phyloP scores from a whole-genome alignment of 1,140 invertebrate genomes.

The Daktulosphaira vitifoliae region DNA sequence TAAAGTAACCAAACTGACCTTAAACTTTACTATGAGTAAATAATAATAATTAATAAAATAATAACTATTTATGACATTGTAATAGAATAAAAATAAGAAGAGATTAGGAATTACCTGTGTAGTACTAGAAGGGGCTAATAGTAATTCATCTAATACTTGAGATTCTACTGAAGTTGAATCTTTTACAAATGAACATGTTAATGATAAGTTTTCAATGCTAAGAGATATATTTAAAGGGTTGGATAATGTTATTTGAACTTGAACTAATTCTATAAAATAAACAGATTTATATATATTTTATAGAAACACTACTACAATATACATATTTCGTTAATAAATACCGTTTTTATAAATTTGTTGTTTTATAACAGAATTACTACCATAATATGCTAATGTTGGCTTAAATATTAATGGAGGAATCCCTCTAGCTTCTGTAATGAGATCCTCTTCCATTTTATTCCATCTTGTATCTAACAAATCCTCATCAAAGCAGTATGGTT shows the following conservation, averaged over 20 bases:
- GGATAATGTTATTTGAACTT: slow-evolving; percentile 32
- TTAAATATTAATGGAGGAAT: slow-evolving; percentile 66
- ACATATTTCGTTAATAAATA: slow-evolving; percentile 37
- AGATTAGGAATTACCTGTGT: slow-evolving; percentile 27
- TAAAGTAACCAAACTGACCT: too few species aligned
- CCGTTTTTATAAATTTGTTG: slow-evolving; percentile 59
- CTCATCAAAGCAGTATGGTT: slow-evolving; percentile 32
- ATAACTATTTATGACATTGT: too few species aligned
- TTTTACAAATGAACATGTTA: slow-evolving; percentile 13
- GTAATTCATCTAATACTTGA: slow-evolving; percentile 10
- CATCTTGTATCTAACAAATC: slow-evolving; percentile 45
- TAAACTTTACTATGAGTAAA: too few species aligned
- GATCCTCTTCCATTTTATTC: slow-evolving; percentile 64
- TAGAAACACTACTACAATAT: too few species aligned
- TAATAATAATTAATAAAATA: too few species aligned
- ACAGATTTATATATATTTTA: too few species aligned
- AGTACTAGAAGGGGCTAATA: slow-evolving; percentile 26
- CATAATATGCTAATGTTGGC: slow-evolving; percentile 62
- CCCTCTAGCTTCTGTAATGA: slow-evolving; percentile 60
- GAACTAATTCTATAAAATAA: slow-evolving; percentile 16
- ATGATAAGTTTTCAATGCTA: slow-evolving; percentile 29
- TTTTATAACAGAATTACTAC: slow-evolving; percentile 55
- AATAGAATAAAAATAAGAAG: too few species aligned
- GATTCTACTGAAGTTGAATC: slow-evolving; percentile 1
- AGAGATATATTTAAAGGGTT: slow-evolving; percentile 29